Evolutionary conservation across 1,140 invertebrate genomes (phyloP).

Genomic region (Ceratoteleas bidentatus): DNA sequence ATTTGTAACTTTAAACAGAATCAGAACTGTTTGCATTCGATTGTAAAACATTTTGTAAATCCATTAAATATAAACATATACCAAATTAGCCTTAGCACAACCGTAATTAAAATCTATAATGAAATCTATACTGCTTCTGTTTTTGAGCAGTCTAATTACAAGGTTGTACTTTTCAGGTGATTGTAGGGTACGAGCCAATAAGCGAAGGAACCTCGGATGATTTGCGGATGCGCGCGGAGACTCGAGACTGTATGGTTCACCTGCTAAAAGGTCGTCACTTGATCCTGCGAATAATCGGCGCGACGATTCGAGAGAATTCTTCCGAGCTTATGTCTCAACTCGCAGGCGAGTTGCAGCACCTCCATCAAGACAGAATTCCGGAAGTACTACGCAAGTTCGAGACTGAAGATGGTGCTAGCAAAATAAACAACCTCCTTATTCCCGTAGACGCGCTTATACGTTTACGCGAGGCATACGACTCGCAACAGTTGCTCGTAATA

Average conservation of each 20-base stretch:
- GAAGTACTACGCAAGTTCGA: constrained; percentile 71
- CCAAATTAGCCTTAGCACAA: too few species aligned
- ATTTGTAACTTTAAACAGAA: too few species aligned
- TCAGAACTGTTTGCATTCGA: too few species aligned
- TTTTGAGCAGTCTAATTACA: too few species aligned
- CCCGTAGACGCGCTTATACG: constrained; percentile 77
- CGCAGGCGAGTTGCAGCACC: constrained; percentile 67
- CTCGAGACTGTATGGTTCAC: constrained; percentile 74
- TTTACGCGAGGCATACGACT: constrained; percentile 75
- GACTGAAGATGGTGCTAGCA: constrained; percentile 61
- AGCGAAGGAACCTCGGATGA: constrained; percentile 63
- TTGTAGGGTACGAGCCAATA: constrained; percentile 77
- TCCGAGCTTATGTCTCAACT: constrained; percentile 68
- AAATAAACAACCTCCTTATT: constrained; percentile 73
- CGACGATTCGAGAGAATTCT: constrained; percentile 69
- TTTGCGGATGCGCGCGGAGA: constrained; percentile 74
- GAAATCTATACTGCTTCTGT: too few species aligned
- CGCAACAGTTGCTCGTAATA: constrained; percentile 74
- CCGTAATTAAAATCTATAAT: too few species aligned
- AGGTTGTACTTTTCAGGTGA: constrained; percentile 65
- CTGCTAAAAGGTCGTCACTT: constrained; percentile 74
- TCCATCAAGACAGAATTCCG: constrained; percentile 72
- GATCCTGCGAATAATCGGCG: constrained; percentile 75
- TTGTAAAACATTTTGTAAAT: too few species aligned
- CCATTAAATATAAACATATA: too few species aligned